Percentiles rank a stretch among this genome's conserved stretches.
Conservation (phyloP, 2,888 invertebrate genomes). For the Ichneumoninae sp. region DNA sequence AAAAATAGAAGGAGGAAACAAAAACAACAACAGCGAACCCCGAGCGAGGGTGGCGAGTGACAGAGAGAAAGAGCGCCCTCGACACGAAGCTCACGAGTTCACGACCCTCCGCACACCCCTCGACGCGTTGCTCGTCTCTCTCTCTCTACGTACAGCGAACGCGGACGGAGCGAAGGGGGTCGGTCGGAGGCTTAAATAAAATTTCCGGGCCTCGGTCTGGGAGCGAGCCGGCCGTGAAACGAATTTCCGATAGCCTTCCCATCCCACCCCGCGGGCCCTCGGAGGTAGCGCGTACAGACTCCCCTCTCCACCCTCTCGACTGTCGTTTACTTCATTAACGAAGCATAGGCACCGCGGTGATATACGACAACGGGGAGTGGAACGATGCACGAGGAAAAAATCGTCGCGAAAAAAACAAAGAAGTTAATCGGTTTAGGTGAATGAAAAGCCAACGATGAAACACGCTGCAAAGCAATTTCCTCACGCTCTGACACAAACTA, state of each 20-base stretch:
- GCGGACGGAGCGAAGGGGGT: constrained; percentile 12
- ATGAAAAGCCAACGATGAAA: constrained; percentile 35
- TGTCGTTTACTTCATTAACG: constrained; percentile 62
- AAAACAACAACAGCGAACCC: constrained; percentile 38
- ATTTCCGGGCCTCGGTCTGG: constrained; percentile 60
- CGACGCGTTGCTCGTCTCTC: not conserved
- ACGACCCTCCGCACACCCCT: constrained; percentile 36
- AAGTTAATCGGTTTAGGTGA: constrained; percentile 41
- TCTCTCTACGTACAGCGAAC: constrained; percentile 4
- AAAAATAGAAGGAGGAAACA: constrained; percentile 32
- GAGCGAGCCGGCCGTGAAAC: constrained; percentile 63
- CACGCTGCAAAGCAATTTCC: not conserved
- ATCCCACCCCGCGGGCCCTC: constrained; percentile 11
- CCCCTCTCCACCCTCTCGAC: constrained; percentile 52
- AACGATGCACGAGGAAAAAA: constrained; percentile 6
- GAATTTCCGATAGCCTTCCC: constrained; percentile 64
- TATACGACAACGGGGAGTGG: not conserved
- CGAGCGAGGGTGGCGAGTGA: constrained; percentile 31
- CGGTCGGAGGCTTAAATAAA: constrained; percentile 57
- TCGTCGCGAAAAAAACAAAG: constrained; percentile 15
- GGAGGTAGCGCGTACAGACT: constrained; percentile 6
- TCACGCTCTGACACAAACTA: not conserved
- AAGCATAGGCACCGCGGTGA: constrained; percentile 18
- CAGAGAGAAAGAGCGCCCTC: constrained; percentile 1
- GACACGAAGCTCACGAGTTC: constrained; percentile 44